Conservation (phyloP, 1,140 invertebrate species). For the Papilio glaucus region DNA sequence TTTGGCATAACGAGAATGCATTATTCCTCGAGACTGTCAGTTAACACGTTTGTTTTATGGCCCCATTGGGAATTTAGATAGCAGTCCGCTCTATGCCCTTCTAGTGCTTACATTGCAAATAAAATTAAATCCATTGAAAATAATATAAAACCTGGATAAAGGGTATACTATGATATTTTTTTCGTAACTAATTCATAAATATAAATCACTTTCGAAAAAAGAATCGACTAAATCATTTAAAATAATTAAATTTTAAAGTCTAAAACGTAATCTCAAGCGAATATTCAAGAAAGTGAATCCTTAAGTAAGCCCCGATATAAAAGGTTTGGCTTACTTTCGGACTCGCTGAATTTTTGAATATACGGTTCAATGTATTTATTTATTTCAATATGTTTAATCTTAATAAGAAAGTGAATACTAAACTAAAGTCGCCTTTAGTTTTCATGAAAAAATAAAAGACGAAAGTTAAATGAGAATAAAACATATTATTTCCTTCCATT, state of each 20-base stretch:
- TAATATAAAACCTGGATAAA: not conserved
- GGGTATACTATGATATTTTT: not conserved
- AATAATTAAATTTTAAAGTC: not conserved
- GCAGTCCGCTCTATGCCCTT: conserved; percentile 25
- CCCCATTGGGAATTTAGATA: conserved; percentile 28
- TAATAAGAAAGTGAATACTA: no score
- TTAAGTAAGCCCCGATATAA: not conserved
- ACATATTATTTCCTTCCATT: no score
- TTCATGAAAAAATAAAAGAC: no score
- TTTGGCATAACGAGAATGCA: conserved; percentile 27
- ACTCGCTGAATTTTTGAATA: not conserved
- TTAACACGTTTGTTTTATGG: conserved; percentile 31
- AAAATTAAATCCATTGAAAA: not conserved
- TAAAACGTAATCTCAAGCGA: not conserved
- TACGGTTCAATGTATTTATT: not conserved
- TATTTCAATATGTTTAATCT: no score
- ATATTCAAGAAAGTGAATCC: not conserved
- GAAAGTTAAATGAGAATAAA: no score
- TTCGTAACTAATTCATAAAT: not conserved
- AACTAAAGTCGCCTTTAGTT: no score
- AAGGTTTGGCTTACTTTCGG: not conserved
- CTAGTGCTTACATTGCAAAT: conserved; percentile 8
- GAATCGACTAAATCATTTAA: no score
- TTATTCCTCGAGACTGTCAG: conserved; percentile 23
- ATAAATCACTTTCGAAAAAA: not conserved